These are phyloP conservation scores for Herpetotheres cachinnans DNA, from an alignment of 2,113 vertebrate genomes.

Conservation along the genomic window DNA sequence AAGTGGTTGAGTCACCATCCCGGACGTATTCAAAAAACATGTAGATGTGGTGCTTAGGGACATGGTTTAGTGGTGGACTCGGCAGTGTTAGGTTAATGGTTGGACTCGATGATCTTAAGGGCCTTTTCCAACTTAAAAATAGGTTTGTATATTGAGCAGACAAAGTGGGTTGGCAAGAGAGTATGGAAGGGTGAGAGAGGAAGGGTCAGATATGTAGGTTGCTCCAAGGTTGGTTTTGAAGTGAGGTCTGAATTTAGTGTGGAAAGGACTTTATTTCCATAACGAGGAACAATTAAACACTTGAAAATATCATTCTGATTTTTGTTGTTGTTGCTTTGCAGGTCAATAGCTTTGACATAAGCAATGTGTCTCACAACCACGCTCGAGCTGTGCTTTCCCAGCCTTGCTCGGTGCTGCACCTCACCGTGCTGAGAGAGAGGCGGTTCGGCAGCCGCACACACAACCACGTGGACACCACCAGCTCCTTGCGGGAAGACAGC, in stretches of 20 bases:
- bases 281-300: background rate
- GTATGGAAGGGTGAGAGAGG: background rate
- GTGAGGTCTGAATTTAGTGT: background rate
- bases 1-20: background rate
- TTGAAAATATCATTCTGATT: fast-evolving
- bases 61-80: background rate
- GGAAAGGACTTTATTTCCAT: background rate
- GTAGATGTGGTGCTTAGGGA: background rate
- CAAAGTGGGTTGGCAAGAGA: background rate
- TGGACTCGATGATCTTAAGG: background rate
- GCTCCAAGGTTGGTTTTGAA: background rate
- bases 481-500: constrained; percentile 79
- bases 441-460: constrained; percentile 83
- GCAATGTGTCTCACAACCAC: constrained; percentile 93
- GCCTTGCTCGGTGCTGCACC: constrained; percentile 87
- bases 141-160: background rate
- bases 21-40: background rate
- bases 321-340: constrained; percentile 5
- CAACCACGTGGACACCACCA: constrained; percentile 60
- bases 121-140: background rate
- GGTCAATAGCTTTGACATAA: constrained; percentile 96
- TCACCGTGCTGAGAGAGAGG: constrained; percentile 91
- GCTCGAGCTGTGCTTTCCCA: constrained; percentile 88
- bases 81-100: background rate
- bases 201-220: background rate